phyloP scores from a whole-genome alignment of 2,888 invertebrate genomes.

The Sussaba pulchella region DNA sequence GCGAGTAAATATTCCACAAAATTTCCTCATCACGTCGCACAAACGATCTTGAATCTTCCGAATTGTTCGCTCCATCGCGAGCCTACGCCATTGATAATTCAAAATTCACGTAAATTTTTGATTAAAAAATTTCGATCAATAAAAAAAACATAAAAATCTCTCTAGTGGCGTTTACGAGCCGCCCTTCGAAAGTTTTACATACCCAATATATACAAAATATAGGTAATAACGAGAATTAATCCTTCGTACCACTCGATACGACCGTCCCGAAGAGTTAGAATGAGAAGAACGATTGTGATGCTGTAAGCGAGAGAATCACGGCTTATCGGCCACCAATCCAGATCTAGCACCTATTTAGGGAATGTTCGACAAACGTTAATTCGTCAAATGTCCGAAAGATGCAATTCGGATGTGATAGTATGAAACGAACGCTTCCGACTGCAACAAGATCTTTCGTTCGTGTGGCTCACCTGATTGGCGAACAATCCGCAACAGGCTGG shows the following conservation, averaged over 20 bases:
- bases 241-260: conserved; percentile 92
- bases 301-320: conserved; percentile 91
- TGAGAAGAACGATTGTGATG: conserved; percentile 89
- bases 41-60: not conserved
- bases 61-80: conserved; percentile 16
- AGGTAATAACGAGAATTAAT: conserved; percentile 88
- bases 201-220: conserved; percentile 90
- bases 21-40: not conserved
- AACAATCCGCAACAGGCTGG: conserved; percentile 91
- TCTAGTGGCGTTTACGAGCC: conserved; percentile 61
- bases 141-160: conserved; percentile 46
- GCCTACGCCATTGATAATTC: too few relatives aligned
- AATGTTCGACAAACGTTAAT: conserved; percentile 47
- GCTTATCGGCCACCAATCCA: conserved; percentile 92
- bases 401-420: conserved; percentile 36
- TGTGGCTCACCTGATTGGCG: conserved; percentile 85
- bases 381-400: conserved; percentile 31
- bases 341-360: conserved; percentile 87
- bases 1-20: not conserved
- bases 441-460: not conserved
- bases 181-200: conserved; percentile 80
- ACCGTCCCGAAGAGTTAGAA: conserved; percentile 89
- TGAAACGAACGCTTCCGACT: conserved; percentile 37
- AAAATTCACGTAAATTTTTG: too few relatives aligned
- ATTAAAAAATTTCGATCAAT: conserved; percentile 52